phyloP scores from a whole-genome alignment of 2,797 vertebrate genomes.

The Tadarida brasiliensis region DNA sequence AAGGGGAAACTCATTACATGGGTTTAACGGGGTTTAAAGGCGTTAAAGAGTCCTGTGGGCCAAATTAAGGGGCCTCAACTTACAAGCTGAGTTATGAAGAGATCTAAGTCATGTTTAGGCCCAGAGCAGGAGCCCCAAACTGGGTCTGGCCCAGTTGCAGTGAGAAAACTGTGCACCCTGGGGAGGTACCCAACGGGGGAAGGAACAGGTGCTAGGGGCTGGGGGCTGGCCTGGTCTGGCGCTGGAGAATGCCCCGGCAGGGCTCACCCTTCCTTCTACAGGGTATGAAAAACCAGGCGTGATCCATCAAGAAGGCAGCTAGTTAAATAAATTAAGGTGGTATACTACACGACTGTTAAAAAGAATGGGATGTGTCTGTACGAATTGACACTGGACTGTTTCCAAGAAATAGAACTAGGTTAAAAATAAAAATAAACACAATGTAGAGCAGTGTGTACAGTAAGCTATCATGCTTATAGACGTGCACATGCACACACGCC shows the following conservation, averaged over 20 bases:
- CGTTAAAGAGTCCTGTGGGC: slow-evolving; percentile 75
- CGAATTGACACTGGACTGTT: background rate
- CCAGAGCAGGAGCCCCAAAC: slow-evolving; percentile 16
- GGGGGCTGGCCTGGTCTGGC: background rate
- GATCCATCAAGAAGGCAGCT: background rate
- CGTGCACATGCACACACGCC: accelerated
- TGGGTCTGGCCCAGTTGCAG: background rate
- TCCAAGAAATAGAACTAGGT: background rate
- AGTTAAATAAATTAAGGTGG: background rate
- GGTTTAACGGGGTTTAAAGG: slow-evolving; percentile 72
- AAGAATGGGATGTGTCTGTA: background rate
- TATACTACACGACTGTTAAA: background rate
- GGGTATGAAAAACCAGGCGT: background rate
- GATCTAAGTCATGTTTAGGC: slow-evolving; percentile 37
- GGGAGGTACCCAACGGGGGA: background rate
- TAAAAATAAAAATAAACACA: background rate
- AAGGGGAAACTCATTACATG: slow-evolving; percentile 72
- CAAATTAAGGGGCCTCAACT: slow-evolving; percentile 80
- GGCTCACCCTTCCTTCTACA: background rate
- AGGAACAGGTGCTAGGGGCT: slow-evolving; percentile 21
- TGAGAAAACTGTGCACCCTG: background rate
- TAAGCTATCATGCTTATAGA: too few species aligned
- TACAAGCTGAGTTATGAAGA: slow-evolving; percentile 76
- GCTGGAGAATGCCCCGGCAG: background rate
- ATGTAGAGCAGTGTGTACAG: accelerated